phyloP scores from a whole-genome alignment of 2,113 vertebrate species.

The Malaclemys terrapin region DNA sequence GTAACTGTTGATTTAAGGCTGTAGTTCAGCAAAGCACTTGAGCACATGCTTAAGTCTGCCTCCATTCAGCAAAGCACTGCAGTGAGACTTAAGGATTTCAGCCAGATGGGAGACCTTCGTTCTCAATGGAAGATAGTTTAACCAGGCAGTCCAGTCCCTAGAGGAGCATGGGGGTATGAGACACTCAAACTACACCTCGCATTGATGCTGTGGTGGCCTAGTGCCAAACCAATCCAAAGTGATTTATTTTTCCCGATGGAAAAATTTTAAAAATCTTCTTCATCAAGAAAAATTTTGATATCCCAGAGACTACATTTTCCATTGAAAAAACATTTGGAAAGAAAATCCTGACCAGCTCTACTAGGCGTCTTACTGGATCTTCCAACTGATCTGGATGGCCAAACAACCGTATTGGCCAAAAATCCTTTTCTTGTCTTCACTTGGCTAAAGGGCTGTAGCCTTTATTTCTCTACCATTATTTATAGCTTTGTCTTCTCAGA shows the following conservation, averaged over 20 bases:
- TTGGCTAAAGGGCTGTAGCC: neutral
- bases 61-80: neutral
- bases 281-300: neutral
- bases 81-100: neutral
- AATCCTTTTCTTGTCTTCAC: neutral
- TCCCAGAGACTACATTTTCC: neutral
- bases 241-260: neutral
- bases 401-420: neutral
- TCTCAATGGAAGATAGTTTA: neutral
- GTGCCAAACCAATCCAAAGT: neutral
- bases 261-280: neutral
- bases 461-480: rapidly evolving
- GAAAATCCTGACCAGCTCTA: neutral
- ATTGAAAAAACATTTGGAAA: neutral
- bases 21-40: neutral
- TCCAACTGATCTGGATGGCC: neutral
- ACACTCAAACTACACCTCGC: neutral
- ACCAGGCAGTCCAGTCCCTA: rapidly evolving
- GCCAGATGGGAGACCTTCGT: rapidly evolving
- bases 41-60: neutral
- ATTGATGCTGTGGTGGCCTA: neutral
- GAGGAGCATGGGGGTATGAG: neutral
- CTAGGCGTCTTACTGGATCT: neutral
- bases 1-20: neutral
- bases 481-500: rapidly evolving